Conservation (phyloP, 2,888 invertebrate genomes). For the Metellina segmentata region DNA sequence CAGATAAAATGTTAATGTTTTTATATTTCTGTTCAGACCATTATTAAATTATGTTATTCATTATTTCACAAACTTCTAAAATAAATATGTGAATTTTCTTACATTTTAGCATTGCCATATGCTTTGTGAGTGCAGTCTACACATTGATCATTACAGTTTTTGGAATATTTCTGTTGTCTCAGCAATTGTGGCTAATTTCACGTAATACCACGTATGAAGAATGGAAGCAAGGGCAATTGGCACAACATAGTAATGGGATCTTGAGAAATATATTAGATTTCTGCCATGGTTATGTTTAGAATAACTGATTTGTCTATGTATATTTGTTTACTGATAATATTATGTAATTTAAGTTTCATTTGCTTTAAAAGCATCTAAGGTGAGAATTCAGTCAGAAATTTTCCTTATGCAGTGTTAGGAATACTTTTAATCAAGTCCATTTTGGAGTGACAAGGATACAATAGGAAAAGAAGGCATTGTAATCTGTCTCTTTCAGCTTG, state of each 20-base stretch:
- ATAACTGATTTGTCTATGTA: too few species aligned
- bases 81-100: background rate
- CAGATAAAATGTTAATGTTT: background rate
- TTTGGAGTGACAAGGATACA: too few species aligned
- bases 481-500: too few species aligned
- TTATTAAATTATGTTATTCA: background rate
- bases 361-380: too few species aligned
- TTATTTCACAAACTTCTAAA: background rate
- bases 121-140: conserved; percentile 76
- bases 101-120: conserved; percentile 66
- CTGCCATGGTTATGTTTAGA: conserved; percentile 47
- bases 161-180: conserved; percentile 29
- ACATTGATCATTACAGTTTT: conserved; percentile 66
- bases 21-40: background rate
- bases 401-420: too few species aligned
- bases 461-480: too few species aligned
- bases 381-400: too few species aligned
- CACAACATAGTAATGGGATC: conserved; percentile 65
- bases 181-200: conserved; percentile 69
- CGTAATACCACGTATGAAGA: conserved; percentile 67
- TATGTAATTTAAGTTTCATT: too few species aligned
- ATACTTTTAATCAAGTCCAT: too few species aligned
- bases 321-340: too few species aligned
- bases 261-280: conserved; percentile 51
- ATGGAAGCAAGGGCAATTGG: conserved; percentile 66